Conservation (phyloP, 2,888 invertebrate species). For the Alcis repandata region DNA sequence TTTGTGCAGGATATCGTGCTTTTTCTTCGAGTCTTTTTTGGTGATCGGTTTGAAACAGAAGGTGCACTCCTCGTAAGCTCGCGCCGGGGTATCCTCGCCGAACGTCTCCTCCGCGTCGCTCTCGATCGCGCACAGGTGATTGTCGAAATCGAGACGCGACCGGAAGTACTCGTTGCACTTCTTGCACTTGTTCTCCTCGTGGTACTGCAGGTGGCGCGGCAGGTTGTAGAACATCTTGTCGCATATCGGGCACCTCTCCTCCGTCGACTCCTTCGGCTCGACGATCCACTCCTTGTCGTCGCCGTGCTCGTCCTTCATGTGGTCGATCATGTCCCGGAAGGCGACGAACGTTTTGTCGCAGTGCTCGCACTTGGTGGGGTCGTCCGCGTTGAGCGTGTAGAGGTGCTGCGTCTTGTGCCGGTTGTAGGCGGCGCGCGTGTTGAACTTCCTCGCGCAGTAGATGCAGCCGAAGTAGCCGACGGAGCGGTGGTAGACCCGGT, state of each 20-base stretch:
- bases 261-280: conserved; percentile 75
- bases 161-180: conserved; percentile 82
- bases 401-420: conserved; percentile 84
- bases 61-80: conserved; percentile 75
- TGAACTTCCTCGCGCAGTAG: conserved; percentile 83
- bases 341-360: conserved; percentile 86
- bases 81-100: conserved; percentile 50
- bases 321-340: conserved; percentile 83
- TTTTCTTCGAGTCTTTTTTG: conserved; percentile 66
- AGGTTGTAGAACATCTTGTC: conserved; percentile 78
- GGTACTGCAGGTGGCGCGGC: conserved; percentile 77
- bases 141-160: conserved; percentile 73
- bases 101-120: conserved; percentile 72
- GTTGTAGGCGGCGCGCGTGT: conserved; percentile 77
- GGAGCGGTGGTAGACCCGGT: conserved; percentile 80
- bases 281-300: conserved; percentile 82
- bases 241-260: conserved; percentile 78
- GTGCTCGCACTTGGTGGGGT: conserved; percentile 80
- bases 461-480: conserved; percentile 80
- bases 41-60: conserved; percentile 84
- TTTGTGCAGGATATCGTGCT: conserved; percentile 74
- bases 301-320: conserved; percentile 79
- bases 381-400: conserved; percentile 74
- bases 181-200: conserved; percentile 81
- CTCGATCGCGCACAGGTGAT: conserved; percentile 79